Percentiles rank a stretch among this genome's conserved stretches.
phyloP scores from a whole-genome alignment of 2,888 invertebrate genomes.

The Zhengitettix transpicula region DNA sequence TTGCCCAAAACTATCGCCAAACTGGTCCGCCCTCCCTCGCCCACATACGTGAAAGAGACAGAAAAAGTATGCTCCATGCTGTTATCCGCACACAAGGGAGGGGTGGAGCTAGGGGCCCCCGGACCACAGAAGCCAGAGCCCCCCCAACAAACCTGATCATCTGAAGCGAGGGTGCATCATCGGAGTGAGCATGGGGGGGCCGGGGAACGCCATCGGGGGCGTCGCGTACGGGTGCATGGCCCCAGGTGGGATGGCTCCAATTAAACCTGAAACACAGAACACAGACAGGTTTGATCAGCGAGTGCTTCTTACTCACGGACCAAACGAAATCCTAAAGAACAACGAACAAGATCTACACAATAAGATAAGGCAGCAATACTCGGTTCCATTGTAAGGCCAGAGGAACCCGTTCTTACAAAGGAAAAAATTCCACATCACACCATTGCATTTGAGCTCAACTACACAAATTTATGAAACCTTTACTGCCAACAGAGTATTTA shows the following conservation, averaged over 20 bases:
- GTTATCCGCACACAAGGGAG: neutral
- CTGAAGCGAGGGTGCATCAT: conserved; percentile 78
- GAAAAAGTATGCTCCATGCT: neutral
- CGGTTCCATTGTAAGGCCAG: too few species aligned
- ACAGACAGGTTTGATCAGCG: neutral
- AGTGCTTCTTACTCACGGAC: too few species aligned
- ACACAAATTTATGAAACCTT: too few species aligned
- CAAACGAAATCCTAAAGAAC: too few species aligned
- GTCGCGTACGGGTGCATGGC: conserved; percentile 28
- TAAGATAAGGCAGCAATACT: too few species aligned
- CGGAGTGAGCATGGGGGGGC: conserved; percentile 34
- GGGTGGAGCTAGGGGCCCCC: conserved; percentile 24
- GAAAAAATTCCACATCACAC: too few species aligned
- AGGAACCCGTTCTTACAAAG: too few species aligned
- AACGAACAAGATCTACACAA: too few species aligned
- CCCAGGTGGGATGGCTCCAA: conserved; percentile 28
- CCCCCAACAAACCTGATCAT: conserved; percentile 50
- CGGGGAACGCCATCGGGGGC: conserved; percentile 32
- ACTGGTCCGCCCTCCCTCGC: too few species aligned
- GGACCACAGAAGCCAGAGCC: conserved; percentile 39
- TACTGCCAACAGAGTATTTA: too few species aligned
- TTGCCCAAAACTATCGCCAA: too few species aligned
- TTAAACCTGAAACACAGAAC: conserved; percentile 22
- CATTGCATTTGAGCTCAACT: too few species aligned
- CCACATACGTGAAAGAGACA: neutral